Evolutionary conservation across 2,113 vertebrate genomes (phyloP).

Genomic region (Ailurus styani): DNA sequence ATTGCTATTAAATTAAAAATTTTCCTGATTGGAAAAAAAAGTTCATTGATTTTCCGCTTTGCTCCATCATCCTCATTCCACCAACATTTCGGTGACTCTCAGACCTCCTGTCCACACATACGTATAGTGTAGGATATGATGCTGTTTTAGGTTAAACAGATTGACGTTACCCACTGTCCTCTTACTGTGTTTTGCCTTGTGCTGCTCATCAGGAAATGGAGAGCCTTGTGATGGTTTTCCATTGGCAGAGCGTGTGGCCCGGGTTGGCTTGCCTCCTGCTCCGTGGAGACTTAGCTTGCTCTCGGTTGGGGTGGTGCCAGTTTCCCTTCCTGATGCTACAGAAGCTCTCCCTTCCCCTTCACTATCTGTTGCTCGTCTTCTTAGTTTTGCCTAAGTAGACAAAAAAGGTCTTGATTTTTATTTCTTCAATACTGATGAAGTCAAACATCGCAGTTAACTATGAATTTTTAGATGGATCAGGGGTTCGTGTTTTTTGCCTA

Average conservation of each 20-base stretch:
- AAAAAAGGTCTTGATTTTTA: not conserved
- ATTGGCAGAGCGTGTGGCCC: rapidly evolving
- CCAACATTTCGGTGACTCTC: rapidly evolving
- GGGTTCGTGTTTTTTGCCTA: not conserved
- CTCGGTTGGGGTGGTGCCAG: rapidly evolving
- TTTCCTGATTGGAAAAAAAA: not conserved
- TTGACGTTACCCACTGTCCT: rapidly evolving
- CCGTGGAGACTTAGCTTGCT: not conserved
- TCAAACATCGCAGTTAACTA: not conserved
- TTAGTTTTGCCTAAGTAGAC: not conserved
- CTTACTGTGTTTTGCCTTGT: not conserved
- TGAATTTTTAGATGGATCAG: not conserved
- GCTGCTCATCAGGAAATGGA: not conserved
- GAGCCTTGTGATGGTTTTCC: not conserved
- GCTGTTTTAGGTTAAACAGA: rapidly evolving
- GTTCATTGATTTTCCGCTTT: not conserved
- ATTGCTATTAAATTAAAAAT: not conserved
- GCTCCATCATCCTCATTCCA: rapidly evolving
- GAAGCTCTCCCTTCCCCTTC: rapidly evolving
- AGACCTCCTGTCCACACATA: rapidly evolving
- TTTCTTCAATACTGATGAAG: not conserved
- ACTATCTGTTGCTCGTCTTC: rapidly evolving
- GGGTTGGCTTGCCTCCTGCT: not conserved
- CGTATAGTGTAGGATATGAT: rapidly evolving
- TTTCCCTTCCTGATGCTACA: rapidly evolving